Conservation (phyloP, 2,113 vertebrate species). For the Paradisaea rubra region DNA sequence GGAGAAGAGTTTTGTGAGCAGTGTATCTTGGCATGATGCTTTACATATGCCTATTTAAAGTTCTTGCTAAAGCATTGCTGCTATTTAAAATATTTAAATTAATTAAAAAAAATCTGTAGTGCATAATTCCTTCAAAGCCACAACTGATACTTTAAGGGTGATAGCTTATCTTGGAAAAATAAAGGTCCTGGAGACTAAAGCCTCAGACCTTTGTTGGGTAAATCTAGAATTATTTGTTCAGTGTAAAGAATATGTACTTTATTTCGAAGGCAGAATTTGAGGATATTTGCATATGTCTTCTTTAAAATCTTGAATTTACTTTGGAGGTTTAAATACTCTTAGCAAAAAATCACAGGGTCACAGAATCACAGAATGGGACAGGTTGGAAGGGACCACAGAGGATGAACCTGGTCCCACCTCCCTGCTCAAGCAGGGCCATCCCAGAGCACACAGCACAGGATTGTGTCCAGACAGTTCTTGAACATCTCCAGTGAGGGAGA, state of each 20-base stretch:
- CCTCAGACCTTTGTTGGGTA: not conserved
- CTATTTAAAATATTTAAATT: not conserved
- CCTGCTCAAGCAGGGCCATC: not conserved
- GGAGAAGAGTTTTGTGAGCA: not conserved
- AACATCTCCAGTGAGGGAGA: not conserved
- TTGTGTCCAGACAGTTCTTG: not conserved
- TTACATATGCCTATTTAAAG: not conserved
- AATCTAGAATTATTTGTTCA: not conserved
- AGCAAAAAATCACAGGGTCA: not conserved
- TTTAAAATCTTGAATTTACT: not conserved
- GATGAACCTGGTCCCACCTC: not conserved
- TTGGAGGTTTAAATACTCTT: not conserved
- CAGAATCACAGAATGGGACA: not conserved
- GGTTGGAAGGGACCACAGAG: not conserved
- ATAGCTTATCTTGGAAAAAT: not conserved
- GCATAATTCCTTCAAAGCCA: not conserved
- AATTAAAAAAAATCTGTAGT: not conserved
- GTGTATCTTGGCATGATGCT: not conserved
- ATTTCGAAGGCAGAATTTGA: not conserved
- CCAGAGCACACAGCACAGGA: not conserved
- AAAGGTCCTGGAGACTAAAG: not conserved
- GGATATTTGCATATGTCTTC: not conserved
- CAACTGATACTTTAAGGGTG: not conserved
- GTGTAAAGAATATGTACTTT: not conserved
- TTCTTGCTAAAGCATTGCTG: not conserved